These are phyloP conservation scores for Apamea crenata DNA, from an alignment of 2,888 invertebrate species.

Conservation along the genomic window DNA sequence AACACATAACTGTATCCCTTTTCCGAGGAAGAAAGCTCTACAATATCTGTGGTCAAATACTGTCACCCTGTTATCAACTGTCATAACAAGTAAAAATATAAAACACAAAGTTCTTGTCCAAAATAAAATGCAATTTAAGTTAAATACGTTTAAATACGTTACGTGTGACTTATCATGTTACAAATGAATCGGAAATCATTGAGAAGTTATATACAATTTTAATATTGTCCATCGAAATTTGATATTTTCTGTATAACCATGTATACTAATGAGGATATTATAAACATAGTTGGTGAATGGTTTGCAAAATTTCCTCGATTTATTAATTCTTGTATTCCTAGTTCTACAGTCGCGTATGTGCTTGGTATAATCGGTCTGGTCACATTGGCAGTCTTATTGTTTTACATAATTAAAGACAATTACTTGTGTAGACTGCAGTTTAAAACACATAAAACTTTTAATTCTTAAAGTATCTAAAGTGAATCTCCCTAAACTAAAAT, in stretches of 20 bases:
- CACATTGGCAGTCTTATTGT: rapidly evolving
- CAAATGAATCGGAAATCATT: background rate
- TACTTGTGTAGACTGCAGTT: conserved; percentile 14
- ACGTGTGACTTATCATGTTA: background rate
- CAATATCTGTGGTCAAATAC: conserved; percentile 5
- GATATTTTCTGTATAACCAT: background rate
- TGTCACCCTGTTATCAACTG: conserved; percentile 3
- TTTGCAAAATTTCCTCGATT: background rate
- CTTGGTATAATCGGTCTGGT: background rate
- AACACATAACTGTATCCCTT: background rate
- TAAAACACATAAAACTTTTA: background rate
- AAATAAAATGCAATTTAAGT: background rate
- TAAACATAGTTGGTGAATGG: background rate
- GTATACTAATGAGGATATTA: conserved; percentile 19
- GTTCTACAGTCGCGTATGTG: no score
- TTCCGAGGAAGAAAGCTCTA: background rate
- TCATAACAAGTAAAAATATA: background rate
- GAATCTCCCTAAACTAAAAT: background rate
- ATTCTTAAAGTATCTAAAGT: background rate
- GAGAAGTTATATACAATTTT: background rate
- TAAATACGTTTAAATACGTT: background rate
- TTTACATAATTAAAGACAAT: background rate
- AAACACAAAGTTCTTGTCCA: background rate
- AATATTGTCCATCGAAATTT: background rate
- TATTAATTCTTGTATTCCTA: background rate